phyloP scores from a whole-genome alignment of 1,140 invertebrate species.

The Wiebesia pumilae region DNA sequence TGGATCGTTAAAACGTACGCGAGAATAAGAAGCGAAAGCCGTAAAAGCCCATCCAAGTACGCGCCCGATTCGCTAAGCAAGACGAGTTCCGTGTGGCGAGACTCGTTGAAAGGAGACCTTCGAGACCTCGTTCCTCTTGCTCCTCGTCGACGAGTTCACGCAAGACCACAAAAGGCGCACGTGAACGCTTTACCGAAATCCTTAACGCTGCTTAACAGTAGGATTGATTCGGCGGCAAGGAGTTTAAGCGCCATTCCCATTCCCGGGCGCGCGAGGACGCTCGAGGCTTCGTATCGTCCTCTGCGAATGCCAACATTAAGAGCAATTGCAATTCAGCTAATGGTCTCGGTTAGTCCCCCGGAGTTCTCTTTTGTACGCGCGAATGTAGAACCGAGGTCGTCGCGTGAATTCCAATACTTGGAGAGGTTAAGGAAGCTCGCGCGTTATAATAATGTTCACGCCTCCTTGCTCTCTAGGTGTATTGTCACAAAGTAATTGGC shows the following conservation, averaged over 20 bases:
- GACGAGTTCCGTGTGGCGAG: neutral
- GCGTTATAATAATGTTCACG: too few species aligned
- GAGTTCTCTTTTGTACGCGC: too few species aligned
- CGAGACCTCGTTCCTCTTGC: too few species aligned
- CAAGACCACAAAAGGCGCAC: constrained; percentile 39
- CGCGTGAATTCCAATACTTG: neutral
- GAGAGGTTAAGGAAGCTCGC: too few species aligned
- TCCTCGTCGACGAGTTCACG: neutral
- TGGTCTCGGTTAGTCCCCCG: neutral
- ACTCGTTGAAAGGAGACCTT: constrained; percentile 36
- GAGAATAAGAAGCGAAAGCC: neutral
- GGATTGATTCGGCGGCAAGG: constrained; percentile 36
- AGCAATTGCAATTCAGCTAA: neutral
- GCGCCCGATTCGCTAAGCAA: neutral
- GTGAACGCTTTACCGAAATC: constrained; percentile 50
- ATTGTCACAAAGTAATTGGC: too few species aligned
- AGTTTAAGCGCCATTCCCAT: constrained; percentile 43
- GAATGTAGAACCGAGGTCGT: neutral
- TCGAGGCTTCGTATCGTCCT: neutral
- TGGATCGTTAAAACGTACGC: constrained; percentile 39
- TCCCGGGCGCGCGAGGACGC: neutral
- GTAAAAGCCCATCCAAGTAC: constrained; percentile 22
- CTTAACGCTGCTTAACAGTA: neutral
- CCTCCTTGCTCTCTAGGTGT: too few species aligned
- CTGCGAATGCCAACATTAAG: neutral